These are phyloP conservation scores for Heteromormyrus szaboi DNA, from an alignment of 2,797 vertebrate genomes.

Conservation along the genomic window DNA sequence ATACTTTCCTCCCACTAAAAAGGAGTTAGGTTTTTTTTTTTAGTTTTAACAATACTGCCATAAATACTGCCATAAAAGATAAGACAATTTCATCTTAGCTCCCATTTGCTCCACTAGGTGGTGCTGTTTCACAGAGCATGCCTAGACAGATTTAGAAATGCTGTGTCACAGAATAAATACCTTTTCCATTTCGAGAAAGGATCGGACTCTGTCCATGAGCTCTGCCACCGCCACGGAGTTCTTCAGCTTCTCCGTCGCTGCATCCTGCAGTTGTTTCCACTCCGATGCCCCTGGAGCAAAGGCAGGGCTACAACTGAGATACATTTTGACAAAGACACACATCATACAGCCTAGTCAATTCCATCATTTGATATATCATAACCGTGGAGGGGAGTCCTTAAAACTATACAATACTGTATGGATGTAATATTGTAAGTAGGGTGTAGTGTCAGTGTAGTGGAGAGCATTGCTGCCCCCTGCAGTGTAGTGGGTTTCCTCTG, in stretches of 20 bases:
- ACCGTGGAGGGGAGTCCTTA: background rate
- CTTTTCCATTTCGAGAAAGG: slow-evolving; percentile 75
- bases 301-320: background rate
- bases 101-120: slow-evolving; percentile 23
- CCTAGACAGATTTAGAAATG: background rate
- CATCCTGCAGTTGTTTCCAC: slow-evolving; percentile 85
- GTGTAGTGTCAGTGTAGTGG: background rate
- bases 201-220: slow-evolving; percentile 82
- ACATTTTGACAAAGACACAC: background rate
- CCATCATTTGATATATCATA: background rate
- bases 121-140: background rate
- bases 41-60: background rate
- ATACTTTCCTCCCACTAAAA: background rate
- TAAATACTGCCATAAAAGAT: background rate
- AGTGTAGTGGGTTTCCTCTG: background rate
- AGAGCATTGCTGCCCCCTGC: background rate
- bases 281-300: slow-evolving; percentile 75
- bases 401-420: background rate
- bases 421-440: background rate
- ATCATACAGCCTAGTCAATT: background rate
- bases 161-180: slow-evolving; percentile 41
- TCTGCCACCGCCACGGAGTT: slow-evolving; percentile 73
- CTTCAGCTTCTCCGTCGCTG: slow-evolving; percentile 81
- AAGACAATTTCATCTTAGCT: slow-evolving; percentile 30
- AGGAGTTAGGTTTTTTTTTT: background rate